Percentiles rank a stretch among this genome's conserved stretches.
Conservation (phyloP, 1,140 invertebrate species). For the Leptestheria dahalacensis region DNA sequence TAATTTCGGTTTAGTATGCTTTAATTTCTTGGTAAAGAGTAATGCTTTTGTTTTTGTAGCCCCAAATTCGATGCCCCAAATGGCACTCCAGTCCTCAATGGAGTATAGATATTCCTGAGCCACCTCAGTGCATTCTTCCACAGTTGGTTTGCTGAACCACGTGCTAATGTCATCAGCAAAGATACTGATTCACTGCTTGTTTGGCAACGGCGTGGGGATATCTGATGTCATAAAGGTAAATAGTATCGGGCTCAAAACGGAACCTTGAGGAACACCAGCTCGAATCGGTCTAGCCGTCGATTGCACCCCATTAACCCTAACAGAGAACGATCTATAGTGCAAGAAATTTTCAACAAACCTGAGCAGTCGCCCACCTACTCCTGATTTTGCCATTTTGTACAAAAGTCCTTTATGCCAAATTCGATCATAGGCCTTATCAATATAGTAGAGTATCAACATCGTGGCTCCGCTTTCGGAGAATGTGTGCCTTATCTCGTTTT, state of each 20-base stretch:
- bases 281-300: neutral
- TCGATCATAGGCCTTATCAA: slow-evolving; percentile 30
- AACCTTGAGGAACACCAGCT: slow-evolving; percentile 5
- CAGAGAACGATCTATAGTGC: neutral
- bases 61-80: neutral
- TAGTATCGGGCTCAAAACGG: slow-evolving; percentile 8
- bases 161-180: slow-evolving; percentile 5
- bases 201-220: neutral
- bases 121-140: neutral
- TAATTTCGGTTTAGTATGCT: neutral
- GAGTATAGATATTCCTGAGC: neutral
- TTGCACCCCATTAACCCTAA: neutral
- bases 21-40: neutral
- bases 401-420: slow-evolving; percentile 27
- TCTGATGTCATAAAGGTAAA: neutral
- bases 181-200: neutral
- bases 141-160: neutral
- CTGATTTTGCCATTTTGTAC: slow-evolving; percentile 22
- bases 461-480: slow-evolving; percentile 24
- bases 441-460: slow-evolving; percentile 25
- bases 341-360: slow-evolving; percentile 11
- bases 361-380: neutral
- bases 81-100: neutral
- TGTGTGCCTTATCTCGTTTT: slow-evolving; percentile 23
- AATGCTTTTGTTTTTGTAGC: neutral